Evolutionary conservation across 2,797 vertebrate genomes (phyloP).

Genomic region (Glossophaga mutica): DNA sequence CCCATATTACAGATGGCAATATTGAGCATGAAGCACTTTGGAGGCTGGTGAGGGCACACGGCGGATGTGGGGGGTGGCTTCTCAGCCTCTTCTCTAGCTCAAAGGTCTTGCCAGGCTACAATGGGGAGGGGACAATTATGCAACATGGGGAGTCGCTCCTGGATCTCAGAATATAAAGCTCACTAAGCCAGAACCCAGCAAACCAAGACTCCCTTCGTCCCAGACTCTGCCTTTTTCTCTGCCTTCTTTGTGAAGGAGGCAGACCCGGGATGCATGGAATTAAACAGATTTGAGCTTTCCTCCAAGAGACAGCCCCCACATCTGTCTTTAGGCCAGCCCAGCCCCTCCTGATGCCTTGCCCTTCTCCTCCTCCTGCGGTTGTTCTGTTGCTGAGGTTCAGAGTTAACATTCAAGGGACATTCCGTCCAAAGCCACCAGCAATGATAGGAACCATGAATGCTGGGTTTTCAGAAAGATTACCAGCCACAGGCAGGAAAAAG

Average conservation of each 20-base stretch:
- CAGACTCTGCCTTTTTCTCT: not conserved
- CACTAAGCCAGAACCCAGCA: not conserved
- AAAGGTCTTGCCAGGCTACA: not conserved
- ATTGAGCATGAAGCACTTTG: not conserved
- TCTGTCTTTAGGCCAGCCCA: rapidly evolving
- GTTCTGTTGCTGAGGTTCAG: not conserved
- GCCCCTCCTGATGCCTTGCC: not conserved
- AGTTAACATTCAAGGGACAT: not conserved
- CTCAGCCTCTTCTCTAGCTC: not conserved
- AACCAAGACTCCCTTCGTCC: not conserved
- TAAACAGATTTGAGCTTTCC: not conserved
- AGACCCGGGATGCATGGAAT: not conserved
- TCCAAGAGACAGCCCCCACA: not conserved
- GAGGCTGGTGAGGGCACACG: not conserved
- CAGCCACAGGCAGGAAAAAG: not conserved
- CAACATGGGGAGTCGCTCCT: not conserved
- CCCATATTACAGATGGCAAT: not conserved
- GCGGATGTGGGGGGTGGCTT: not conserved
- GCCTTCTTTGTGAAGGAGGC: not conserved
- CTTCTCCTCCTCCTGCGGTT: not conserved
- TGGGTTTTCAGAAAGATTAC: not conserved
- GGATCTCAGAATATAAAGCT: not conserved
- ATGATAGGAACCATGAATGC: not conserved
- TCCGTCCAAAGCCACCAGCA: not conserved
- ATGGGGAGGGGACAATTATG: not conserved